These are phyloP conservation scores for Sinhomidia bicolor DNA, from an alignment of 2,888 invertebrate species.

Conservation along the genomic window DNA sequence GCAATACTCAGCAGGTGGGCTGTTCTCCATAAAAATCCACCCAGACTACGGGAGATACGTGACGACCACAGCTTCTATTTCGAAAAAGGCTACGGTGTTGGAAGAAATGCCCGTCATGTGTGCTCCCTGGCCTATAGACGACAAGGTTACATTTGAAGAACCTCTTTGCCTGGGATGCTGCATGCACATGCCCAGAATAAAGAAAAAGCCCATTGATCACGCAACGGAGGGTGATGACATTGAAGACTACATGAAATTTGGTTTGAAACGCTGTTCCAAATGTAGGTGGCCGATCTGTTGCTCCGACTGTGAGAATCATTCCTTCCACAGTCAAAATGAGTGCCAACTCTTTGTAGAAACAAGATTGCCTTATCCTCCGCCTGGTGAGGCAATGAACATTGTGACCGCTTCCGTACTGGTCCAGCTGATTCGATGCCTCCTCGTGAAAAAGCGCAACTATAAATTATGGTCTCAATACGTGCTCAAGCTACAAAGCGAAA, in stretches of 20 bases:
- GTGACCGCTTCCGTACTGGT: slow-evolving; percentile 63
- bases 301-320: slow-evolving; percentile 84
- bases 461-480: slow-evolving; percentile 44
- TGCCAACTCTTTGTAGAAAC: slow-evolving; percentile 65
- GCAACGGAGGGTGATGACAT: slow-evolving; percentile 13
- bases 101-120: slow-evolving; percentile 55
- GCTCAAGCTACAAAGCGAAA: slow-evolving; percentile 59
- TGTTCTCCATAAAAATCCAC: slow-evolving; percentile 19
- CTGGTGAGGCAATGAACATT: slow-evolving; percentile 61
- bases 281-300: slow-evolving; percentile 94
- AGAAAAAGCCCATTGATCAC: slow-evolving; percentile 19
- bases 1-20: slow-evolving; percentile 14
- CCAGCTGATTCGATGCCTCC: slow-evolving; percentile 66
- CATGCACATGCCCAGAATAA: slow-evolving; percentile 45
- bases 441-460: slow-evolving; percentile 56
- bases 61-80: slow-evolving; percentile 3
- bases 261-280: slow-evolving; percentile 83
- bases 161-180: slow-evolving; percentile 71
- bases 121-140: slow-evolving; percentile 65
- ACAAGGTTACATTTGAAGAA: slow-evolving; percentile 81
- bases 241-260: slow-evolving; percentile 22
- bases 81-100: slow-evolving; percentile 14
- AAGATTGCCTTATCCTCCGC: slow-evolving; percentile 70
- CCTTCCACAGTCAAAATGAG: slow-evolving; percentile 59
- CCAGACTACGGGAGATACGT: slow-evolving; percentile 53